These are phyloP conservation scores for Acanthochromis polyacanthus DNA, from an alignment of 2,113 vertebrate species.

Conservation along the genomic window DNA sequence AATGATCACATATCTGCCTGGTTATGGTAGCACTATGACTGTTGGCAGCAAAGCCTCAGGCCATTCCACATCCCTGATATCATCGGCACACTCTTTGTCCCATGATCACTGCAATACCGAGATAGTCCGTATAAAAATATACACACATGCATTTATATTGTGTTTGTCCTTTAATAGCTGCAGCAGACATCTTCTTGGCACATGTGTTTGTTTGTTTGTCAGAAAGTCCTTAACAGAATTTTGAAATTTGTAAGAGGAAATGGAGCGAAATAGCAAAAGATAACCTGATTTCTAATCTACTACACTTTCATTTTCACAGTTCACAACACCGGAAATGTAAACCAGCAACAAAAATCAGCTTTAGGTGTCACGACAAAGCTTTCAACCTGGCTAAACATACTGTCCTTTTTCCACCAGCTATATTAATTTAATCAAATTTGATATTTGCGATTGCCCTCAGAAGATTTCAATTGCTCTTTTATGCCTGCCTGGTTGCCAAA, in stretches of 20 bases:
- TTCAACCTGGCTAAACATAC: too few relatives aligned
- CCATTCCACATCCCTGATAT: constrained; percentile 68
- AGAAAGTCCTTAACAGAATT: not conserved
- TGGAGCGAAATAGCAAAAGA: not conserved
- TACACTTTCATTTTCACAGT: not conserved
- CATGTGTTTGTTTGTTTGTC: not conserved
- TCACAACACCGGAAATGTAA: not conserved
- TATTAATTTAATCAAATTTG: too few relatives aligned
- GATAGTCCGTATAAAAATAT: constrained; percentile 43
- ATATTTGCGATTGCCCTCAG: too few relatives aligned
- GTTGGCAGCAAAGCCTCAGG: constrained; percentile 45
- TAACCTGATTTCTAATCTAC: not conserved
- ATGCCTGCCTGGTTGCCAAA: not conserved
- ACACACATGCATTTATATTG: not conserved
- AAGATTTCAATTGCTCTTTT: constrained; percentile 1
- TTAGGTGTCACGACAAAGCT: not conserved
- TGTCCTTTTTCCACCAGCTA: too few relatives aligned
- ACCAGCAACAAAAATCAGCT: not conserved
- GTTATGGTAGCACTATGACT: constrained; percentile 45
- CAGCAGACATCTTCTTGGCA: not conserved
- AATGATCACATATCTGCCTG: constrained; percentile 57
- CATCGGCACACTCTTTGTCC: constrained; percentile 47
- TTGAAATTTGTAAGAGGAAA: not conserved
- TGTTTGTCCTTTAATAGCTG: constrained; percentile 1
- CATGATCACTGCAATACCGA: constrained; percentile 32